Evolutionary conservation across 2,113 vertebrate genomes (phyloP).

Genomic region (Trinectes maculatus): DNA sequence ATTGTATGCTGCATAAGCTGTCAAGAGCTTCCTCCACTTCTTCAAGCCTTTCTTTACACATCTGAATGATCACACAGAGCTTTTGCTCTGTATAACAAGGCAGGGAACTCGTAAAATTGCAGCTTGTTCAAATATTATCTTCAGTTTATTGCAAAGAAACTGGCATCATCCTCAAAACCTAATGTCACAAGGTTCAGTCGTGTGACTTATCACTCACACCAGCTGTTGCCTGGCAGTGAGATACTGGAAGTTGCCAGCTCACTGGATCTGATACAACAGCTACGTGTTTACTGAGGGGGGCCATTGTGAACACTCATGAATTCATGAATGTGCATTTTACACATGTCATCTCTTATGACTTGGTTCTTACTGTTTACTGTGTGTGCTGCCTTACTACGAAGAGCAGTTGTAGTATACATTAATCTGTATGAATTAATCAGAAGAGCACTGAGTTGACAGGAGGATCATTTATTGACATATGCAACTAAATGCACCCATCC

Average conservation of each 20-base stretch:
- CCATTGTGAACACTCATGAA: neutral
- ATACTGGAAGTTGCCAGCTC: conserved; percentile 37
- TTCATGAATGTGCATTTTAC: neutral
- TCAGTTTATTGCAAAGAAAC: neutral
- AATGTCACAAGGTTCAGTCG: conserved; percentile 8
- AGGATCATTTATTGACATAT: conserved; percentile 78
- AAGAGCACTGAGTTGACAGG: conserved; percentile 34
- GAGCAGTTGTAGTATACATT: neutral
- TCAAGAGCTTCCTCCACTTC: too few relatives aligned
- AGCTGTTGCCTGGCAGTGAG: conserved; percentile 41
- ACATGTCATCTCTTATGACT: neutral
- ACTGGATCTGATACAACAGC: neutral
- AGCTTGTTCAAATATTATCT: neutral
- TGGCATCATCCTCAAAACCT: neutral
- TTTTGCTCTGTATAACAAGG: neutral
- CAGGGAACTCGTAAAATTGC: too few relatives aligned
- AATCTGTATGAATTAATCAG: conserved; percentile 13
- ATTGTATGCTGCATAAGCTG: too few relatives aligned
- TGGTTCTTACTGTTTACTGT: neutral
- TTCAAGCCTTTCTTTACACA: neutral
- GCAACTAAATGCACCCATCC: conserved; percentile 57
- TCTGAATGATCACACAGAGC: neutral
- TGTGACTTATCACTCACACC: conserved; percentile 53
- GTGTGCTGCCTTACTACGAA: neutral
- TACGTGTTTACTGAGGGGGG: neutral